Evolutionary conservation across 2,797 vertebrate species (phyloP).

Genomic region (Coendou prehensilis): DNA sequence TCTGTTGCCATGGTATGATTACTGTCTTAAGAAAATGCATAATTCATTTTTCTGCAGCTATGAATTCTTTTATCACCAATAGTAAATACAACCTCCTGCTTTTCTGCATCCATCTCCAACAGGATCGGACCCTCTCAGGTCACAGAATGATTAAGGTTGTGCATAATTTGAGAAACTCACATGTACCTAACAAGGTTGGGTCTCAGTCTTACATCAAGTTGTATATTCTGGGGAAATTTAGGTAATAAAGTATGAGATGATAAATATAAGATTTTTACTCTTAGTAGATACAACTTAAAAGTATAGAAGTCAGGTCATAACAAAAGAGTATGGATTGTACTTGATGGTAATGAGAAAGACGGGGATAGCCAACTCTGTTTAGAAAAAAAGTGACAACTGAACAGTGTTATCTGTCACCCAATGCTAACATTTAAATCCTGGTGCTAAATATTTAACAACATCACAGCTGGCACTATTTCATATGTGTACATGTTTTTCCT

Average conservation of each 20-base stretch:
- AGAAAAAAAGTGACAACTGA: conserved; percentile 34
- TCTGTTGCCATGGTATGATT: conserved; percentile 84
- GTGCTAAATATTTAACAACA: conserved; percentile 25
- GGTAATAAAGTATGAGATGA: conserved; percentile 50
- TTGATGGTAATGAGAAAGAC: conserved; percentile 56
- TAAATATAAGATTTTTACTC: conserved; percentile 60
- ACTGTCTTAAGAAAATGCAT: conserved; percentile 81
- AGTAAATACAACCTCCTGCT: not conserved
- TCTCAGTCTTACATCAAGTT: conserved; percentile 8
- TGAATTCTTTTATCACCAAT: conserved; percentile 69
- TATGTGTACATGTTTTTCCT: not conserved
- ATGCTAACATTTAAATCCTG: not conserved
- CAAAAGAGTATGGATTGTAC: conserved; percentile 44
- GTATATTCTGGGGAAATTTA: conserved; percentile 51
- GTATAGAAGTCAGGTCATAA: conserved; percentile 22
- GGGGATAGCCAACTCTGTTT: not conserved
- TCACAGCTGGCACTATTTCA: not conserved
- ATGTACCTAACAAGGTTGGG: not conserved
- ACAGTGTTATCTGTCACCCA: not conserved
- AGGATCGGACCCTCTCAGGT: not conserved
- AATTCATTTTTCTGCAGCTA: conserved; percentile 79
- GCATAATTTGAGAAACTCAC: conserved; percentile 46
- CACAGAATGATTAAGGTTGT: conserved; percentile 17
- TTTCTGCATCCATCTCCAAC: conserved; percentile 4
- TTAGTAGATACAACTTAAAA: conserved; percentile 63